A percentile compares a stretch with the other conserved stretches of the same genome.
Conservation (phyloP, 2,888 invertebrate species). For the Noctua pronuba region DNA sequence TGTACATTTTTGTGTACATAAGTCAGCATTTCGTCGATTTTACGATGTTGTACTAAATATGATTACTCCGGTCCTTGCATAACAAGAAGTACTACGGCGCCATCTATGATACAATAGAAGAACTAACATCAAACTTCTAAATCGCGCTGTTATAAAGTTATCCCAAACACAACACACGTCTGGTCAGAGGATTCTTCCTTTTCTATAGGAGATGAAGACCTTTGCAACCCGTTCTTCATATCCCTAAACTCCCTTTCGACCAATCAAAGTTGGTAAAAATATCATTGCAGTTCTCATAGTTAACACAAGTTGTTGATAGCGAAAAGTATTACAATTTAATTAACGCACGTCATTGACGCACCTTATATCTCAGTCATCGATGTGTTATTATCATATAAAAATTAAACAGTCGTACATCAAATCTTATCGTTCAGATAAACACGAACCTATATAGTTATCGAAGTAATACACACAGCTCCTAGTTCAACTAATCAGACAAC, state of each 20-base stretch:
- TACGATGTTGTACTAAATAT: too few relatives aligned
- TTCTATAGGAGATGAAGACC: background rate
- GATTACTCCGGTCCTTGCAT: too few relatives aligned
- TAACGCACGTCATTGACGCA: background rate
- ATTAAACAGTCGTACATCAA: background rate
- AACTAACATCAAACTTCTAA: too few relatives aligned
- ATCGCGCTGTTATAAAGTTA: too few relatives aligned
- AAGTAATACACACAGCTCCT: background rate
- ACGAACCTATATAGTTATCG: conserved; percentile 29
- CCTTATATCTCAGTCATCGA: background rate
- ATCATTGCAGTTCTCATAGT: background rate
- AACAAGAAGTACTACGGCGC: too few relatives aligned
- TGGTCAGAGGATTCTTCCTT: background rate
- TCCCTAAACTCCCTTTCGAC: background rate
- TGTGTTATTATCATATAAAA: conserved; percentile 17
- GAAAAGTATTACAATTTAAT: background rate
- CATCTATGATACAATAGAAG: too few relatives aligned
- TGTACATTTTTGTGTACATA: too few relatives aligned
- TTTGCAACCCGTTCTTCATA: background rate
- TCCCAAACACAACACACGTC: too few relatives aligned
- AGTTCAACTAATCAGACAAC: conserved; percentile 20
- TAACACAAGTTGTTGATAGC: background rate
- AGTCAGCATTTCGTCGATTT: too few relatives aligned
- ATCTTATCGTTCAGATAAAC: conserved; percentile 43
- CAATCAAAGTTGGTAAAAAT: background rate